A percentile compares a stretch with the other conserved stretches of the same genome.
phyloP scores from a whole-genome alignment of 2,888 invertebrate genomes.

The Conus canariensis region DNA sequence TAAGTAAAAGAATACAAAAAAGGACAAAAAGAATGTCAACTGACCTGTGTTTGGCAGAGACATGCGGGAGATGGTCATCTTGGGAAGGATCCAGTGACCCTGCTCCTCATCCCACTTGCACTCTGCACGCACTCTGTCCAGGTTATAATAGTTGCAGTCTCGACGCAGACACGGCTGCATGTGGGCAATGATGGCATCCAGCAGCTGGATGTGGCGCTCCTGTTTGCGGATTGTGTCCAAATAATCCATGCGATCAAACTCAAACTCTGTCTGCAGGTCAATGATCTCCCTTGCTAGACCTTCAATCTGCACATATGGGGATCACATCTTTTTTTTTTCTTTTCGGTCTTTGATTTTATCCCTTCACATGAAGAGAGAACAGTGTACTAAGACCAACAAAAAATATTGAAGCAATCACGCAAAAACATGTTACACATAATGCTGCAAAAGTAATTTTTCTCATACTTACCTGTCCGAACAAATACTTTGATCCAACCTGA shows the following conservation, averaged over 20 bases:
- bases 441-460: no score
- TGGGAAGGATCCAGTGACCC: slow-evolving; percentile 86
- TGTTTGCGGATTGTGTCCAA: slow-evolving; percentile 89
- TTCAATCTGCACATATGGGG: slow-evolving; percentile 80
- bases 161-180: slow-evolving; percentile 85
- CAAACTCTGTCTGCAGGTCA: slow-evolving; percentile 90
- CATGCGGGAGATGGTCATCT: slow-evolving; percentile 83
- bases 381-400: no score
- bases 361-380: no score
- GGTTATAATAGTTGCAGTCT: slow-evolving; percentile 88
- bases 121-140: slow-evolving; percentile 84
- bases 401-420: no score
- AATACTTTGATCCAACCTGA: no score
- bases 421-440: no score
- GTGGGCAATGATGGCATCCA: slow-evolving; percentile 79
- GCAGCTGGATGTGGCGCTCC: slow-evolving; percentile 85
- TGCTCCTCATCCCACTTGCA: slow-evolving; percentile 87
- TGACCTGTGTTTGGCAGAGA: slow-evolving; percentile 83
- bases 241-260: slow-evolving; percentile 89
- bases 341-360: background rate
- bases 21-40: background rate
- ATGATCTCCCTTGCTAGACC: slow-evolving; percentile 86
- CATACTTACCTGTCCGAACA: no score
- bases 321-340: no score
- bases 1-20: background rate